Percentiles rank a stretch among this genome's conserved stretches.
These are phyloP conservation scores for Ctenosaura bakeri DNA, from an alignment of 2,797 vertebrate species.

Conservation along the genomic window DNA sequence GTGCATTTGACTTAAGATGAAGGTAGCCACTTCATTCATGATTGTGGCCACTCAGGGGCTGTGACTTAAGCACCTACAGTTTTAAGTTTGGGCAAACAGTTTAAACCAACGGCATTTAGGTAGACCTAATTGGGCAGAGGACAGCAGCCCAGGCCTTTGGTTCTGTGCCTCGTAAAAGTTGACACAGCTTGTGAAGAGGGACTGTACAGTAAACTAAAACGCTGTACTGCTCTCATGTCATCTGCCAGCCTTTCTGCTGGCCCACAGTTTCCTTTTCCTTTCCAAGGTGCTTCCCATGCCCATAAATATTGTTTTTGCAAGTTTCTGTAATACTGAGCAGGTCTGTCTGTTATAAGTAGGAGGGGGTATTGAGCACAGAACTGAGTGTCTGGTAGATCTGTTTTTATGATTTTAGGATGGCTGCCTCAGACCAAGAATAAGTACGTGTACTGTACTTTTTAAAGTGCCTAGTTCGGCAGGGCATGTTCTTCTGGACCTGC, in stretches of 20 bases:
- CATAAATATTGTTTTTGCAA: slow-evolving; percentile 43
- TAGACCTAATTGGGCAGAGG: neutral
- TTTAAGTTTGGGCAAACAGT: neutral
- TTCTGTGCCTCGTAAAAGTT: slow-evolving; percentile 48
- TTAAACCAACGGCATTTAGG: neutral
- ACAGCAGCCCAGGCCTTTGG: slow-evolving; percentile 37
- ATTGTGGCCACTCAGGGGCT: neutral
- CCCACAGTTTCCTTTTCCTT: slow-evolving; percentile 37
- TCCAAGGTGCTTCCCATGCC: slow-evolving; percentile 39
- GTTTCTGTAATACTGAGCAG: slow-evolving; percentile 29
- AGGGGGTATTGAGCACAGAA: neutral
- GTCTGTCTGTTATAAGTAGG: slow-evolving; percentile 27
- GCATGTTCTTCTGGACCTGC: slow-evolving; percentile 9
- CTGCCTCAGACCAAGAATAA: slow-evolving; percentile 20
- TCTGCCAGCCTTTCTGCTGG: neutral
- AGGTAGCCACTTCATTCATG: neutral
- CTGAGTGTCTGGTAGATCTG: neutral
- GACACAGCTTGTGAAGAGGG: slow-evolving; percentile 37
- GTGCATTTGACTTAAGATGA: neutral
- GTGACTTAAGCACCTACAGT: neutral
- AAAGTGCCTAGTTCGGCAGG: slow-evolving; percentile 3
- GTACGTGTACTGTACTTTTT: slow-evolving; percentile 29
- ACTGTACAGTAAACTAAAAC: slow-evolving; percentile 50
- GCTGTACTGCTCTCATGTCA: slow-evolving; percentile 34
- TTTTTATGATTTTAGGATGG: slow-evolving; percentile 42